Conservation (phyloP, 2,888 invertebrate genomes). For the Hydriomena furcata region DNA sequence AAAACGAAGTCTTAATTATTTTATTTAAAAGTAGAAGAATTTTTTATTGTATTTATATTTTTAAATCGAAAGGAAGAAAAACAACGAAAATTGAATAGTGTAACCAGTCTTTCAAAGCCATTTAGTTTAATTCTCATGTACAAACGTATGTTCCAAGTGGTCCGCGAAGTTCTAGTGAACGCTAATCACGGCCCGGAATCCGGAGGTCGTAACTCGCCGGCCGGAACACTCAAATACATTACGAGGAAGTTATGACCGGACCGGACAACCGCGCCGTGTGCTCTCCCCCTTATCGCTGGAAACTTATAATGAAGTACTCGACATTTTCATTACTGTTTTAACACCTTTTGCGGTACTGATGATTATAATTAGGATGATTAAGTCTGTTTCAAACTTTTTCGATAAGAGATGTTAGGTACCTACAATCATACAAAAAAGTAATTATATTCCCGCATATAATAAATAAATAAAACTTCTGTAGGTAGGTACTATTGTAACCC, state of each 20-base stretch:
- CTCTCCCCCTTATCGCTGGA: constrained; percentile 18
- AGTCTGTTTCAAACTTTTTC: no score
- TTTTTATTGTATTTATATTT: no score
- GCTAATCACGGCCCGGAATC: constrained; percentile 44
- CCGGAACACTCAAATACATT: constrained; percentile 52
- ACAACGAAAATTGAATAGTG: no score
- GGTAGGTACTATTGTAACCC: no score
- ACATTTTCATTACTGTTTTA: constrained; percentile 23
- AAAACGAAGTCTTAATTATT: no score
- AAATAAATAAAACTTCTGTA: no score
- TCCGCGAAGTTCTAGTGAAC: constrained; percentile 6
- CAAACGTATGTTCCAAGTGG: constrained; percentile 8
- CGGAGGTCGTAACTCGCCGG: constrained; percentile 42
- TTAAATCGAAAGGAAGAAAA: no score
- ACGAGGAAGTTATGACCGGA: constrained; percentile 37
- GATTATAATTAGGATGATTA: constrained; percentile 2
- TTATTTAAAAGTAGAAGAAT: no score
- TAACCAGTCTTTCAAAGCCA: no score
- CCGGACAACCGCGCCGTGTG: constrained; percentile 21
- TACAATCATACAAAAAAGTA: no score
- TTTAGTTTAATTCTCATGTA: neutral
- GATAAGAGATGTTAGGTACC: no score
- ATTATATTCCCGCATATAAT: no score
- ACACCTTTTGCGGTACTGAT: constrained; percentile 20
- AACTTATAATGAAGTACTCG: constrained; percentile 25